phyloP scores from a whole-genome alignment of 2,888 invertebrate species.

The Diadegma fenestrale region DNA sequence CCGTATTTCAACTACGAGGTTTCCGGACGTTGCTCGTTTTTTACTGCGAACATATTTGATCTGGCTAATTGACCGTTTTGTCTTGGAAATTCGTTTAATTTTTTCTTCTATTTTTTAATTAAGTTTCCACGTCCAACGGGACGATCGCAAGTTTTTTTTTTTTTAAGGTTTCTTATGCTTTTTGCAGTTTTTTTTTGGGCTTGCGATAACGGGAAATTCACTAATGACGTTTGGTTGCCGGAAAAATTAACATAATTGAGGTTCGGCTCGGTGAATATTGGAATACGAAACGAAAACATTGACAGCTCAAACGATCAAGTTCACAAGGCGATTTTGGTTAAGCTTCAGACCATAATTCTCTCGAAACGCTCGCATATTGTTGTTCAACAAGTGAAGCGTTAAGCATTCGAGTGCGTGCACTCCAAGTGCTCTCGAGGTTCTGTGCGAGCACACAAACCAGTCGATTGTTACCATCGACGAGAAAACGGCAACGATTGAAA shows the following conservation, averaged over 20 bases:
- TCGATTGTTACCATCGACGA: slow-evolving; percentile 25
- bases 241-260: not conserved
- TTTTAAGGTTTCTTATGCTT: not conserved
- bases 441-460: slow-evolving; percentile 8
- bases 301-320: slow-evolving; percentile 14
- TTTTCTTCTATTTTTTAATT: not conserved
- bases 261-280: not conserved
- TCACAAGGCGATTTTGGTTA: slow-evolving; percentile 9
- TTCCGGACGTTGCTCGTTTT: not conserved
- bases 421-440: slow-evolving; percentile 28
- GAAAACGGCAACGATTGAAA: slow-evolving; percentile 25
- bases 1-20: slow-evolving; percentile 25
- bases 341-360: slow-evolving; percentile 11
- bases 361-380: slow-evolving; percentile 42
- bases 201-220: not conserved
- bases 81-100: not conserved
- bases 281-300: not conserved
- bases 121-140: not conserved
- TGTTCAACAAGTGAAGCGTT: slow-evolving; percentile 61
- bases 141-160: not conserved
- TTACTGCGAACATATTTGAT: not conserved
- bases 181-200: not conserved
- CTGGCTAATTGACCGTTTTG: not conserved
- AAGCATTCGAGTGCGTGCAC: slow-evolving; percentile 46
- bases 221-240: not conserved